phyloP scores from a whole-genome alignment of 1,140 invertebrate genomes.

The Penaeus vannamei region DNA sequence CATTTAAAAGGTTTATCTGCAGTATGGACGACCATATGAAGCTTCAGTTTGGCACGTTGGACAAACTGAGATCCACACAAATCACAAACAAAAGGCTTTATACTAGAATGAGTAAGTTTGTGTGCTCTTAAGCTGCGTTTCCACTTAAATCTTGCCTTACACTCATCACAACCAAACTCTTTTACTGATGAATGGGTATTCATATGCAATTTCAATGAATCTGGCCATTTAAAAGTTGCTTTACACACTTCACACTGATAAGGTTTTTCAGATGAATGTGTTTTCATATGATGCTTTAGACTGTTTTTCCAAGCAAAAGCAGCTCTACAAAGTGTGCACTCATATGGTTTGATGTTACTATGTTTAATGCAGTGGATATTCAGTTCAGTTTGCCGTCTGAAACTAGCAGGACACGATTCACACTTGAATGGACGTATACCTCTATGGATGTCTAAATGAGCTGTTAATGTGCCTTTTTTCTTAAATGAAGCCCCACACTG shows the following conservation, averaged over 20 bases:
- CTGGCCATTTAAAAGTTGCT: conserved; percentile 19
- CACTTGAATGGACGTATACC: conserved; percentile 8
- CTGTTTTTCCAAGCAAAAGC: conserved; percentile 26
- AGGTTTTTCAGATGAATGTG: conserved; percentile 5
- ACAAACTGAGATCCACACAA: conserved; percentile 7
- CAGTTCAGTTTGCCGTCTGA: conserved; percentile 9
- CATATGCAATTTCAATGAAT: conserved; percentile 3
- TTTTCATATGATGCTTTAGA: conserved; percentile 20
- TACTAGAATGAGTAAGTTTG: not conserved
- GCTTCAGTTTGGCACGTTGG: not conserved
- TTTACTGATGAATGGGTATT: conserved; percentile 9
- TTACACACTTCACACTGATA: conserved; percentile 8
- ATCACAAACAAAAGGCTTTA: conserved; percentile 19
- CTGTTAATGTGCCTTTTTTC: conserved; percentile 13
- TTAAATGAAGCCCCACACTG: conserved; percentile 22
- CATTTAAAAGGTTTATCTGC: not conserved
- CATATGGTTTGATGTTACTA: conserved; percentile 1
- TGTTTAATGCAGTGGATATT: conserved; percentile 16
- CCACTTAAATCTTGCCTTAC: conserved; percentile 9
- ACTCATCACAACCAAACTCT: conserved; percentile 14
- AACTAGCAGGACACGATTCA: conserved; percentile 5
- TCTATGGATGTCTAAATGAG: conserved; percentile 3
- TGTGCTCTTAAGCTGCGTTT: conserved; percentile 7
- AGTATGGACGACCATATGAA: conserved; percentile 16
- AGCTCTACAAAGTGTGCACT: not conserved